Evolutionary conservation across 2,888 invertebrate species (phyloP).

Genomic region (Polydrusus tereticollis): DNA sequence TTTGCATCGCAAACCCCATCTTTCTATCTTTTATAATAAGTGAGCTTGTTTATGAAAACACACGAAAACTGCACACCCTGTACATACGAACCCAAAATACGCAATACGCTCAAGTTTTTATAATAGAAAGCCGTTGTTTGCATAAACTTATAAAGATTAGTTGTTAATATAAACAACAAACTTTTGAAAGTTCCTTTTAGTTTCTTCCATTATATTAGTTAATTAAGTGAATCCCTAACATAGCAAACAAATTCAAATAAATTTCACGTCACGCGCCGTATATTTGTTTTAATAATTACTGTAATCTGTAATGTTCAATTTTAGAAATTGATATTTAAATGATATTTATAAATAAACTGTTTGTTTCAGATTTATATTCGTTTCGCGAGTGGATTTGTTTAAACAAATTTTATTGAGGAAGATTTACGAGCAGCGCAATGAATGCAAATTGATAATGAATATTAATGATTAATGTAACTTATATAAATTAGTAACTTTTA

Average conservation of each 20-base stretch:
- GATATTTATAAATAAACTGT: conserved; percentile 31
- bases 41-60: too few relatives aligned
- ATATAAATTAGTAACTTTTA: background rate
- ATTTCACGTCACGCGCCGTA: background rate
- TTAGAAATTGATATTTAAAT: conserved; percentile 18
- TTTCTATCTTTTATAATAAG: too few relatives aligned
- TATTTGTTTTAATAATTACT: conserved; percentile 3
- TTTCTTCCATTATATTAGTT: too few relatives aligned
- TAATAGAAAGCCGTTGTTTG: too few relatives aligned
- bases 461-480: background rate
- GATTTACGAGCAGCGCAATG: background rate
- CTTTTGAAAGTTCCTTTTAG: too few relatives aligned
- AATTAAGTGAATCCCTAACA: background rate
- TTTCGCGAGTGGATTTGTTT: conserved; percentile 23
- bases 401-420: conserved; percentile 30
- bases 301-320: background rate
- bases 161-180: too few relatives aligned
- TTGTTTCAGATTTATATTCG: conserved; percentile 30
- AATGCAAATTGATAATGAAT: conserved; percentile 1
- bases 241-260: background rate
- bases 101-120: too few relatives aligned
- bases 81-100: too few relatives aligned
- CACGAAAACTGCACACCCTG: too few relatives aligned
- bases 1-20: too few relatives aligned
- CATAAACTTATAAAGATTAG: too few relatives aligned